Evolutionary conservation across 2,113 vertebrate genomes (phyloP), one percentile per base, ranked within the genome.

Genomic region (Sapayoa aenigma): DNA sequence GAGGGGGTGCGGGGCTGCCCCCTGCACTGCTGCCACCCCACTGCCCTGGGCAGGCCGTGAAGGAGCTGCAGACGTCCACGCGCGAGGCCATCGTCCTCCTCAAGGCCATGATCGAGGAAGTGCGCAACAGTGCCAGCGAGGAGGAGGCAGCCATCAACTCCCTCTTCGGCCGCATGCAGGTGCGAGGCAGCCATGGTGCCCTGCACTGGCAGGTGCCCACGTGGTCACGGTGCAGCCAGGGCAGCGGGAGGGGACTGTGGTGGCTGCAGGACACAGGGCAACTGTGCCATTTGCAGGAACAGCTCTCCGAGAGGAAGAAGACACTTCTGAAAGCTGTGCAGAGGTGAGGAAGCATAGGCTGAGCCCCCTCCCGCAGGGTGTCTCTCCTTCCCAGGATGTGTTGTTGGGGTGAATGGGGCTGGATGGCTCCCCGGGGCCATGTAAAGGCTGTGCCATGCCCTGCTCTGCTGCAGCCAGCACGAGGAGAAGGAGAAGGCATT

Each of bases 71-170:
- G 98, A 98, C 97, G 0, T 99, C 99, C 76, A 98, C 99, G 0
- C 97, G 98, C 1, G 99, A 99, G 78, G 98, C 99, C 44, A 99
- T 99, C 19, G 84, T 98, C 63, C 98, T 99, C 79, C 98, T 99
- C 69, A 99, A 99, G 93, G 98, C 98, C 22, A 98, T 99, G 99
- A 98, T 99, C 2, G 98, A 99, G 89, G 99, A 99, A 96, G 99
- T 99, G 87, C 98, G 97, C 46, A 97, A 98, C 92, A 99, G 99
- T 2, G 99, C 99, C 5, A 98, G 98, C 0, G 99, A 99, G 68
- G 99, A 99, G 73, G 99, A 99, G 94, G 98, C 95, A 0, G 98
- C 99, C 62, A 99, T 99, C 96, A 99, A 99, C 37, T 97, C 98
- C 10, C 98, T 99, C 30, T 99, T 99, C 66, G 96, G 98, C 96